Percentiles rank a stretch among this genome's conserved stretches.
Conservation (phyloP, 2,888 invertebrate species). For the Stegophylla sp. region DNA sequence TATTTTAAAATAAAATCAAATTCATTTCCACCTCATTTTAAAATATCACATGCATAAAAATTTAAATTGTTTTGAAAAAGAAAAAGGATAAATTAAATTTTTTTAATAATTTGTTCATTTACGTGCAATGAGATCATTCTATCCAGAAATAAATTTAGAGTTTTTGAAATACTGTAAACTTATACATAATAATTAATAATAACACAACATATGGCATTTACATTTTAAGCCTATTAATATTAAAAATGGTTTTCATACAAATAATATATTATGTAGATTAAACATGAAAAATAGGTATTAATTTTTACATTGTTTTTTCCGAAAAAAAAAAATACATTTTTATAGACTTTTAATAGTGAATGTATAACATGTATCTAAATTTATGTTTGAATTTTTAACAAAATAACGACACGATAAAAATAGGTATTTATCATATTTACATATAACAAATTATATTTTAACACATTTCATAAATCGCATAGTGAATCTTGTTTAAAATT, state of each 20-base stretch:
- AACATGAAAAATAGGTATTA: constrained; percentile 39
- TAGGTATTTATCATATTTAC: constrained; percentile 43
- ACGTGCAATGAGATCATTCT: constrained; percentile 56
- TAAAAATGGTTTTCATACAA: constrained; percentile 21
- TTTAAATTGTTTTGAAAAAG: constrained; percentile 51
- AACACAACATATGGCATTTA: constrained; percentile 45
- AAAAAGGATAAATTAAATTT: constrained; percentile 41
- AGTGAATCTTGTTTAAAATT: constrained; percentile 31
- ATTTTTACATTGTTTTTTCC: constrained; percentile 49
- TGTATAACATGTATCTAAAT: constrained; percentile 56
- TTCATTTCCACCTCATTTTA: constrained; percentile 46
- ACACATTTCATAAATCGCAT: neutral
- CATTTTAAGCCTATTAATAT: constrained; percentile 42
- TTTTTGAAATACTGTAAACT: constrained; percentile 57
- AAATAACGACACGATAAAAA: constrained; percentile 50
- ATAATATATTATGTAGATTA: neutral
- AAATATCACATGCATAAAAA: constrained; percentile 58
- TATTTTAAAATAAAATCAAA: constrained; percentile 44
- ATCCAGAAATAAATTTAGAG: constrained; percentile 58
- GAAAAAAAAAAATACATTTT: constrained; percentile 38
- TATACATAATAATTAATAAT: constrained; percentile 51
- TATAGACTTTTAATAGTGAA: constrained; percentile 45
- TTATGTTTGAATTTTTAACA: constrained; percentile 54
- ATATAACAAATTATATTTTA: constrained; percentile 39
- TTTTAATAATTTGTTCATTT: constrained; percentile 55